A percentile compares a stretch with the other conserved stretches of the same genome.
Evolutionary conservation across 2,113 vertebrate species (phyloP).

Genomic region (Zosterops lateralis): DNA sequence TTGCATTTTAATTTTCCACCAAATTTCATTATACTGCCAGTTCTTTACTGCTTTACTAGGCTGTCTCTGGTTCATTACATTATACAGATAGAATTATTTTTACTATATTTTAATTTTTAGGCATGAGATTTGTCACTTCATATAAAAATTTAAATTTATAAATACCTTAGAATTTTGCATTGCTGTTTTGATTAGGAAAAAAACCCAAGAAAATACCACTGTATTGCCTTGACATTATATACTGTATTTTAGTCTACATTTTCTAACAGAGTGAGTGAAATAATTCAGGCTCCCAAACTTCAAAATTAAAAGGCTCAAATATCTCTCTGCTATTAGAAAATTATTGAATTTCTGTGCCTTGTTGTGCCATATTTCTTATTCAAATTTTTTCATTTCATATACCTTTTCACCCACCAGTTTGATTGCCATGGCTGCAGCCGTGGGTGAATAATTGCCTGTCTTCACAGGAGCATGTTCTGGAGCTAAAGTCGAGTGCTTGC

Average conservation of each 20-base stretch:
- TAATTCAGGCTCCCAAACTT: conserved; percentile 39
- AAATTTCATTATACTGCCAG: background rate
- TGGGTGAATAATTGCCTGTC: conserved; percentile 97
- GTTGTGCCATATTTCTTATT: conserved; percentile 58
- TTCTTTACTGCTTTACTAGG: background rate
- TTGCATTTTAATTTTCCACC: background rate
- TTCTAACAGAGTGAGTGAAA: conserved; percentile 13
- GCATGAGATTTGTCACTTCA: background rate
- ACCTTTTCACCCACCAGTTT: conserved; percentile 79
- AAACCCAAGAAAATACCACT: background rate
- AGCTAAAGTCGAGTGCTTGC: conserved; percentile 92
- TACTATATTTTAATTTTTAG: background rate
- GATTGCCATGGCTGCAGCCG: conserved; percentile 88
- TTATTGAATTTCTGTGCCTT: conserved; percentile 65
- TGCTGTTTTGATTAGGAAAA: background rate
- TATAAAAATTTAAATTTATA: background rate
- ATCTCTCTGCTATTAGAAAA: conserved; percentile 62
- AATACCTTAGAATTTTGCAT: background rate
- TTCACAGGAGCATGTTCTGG: conserved; percentile 87
- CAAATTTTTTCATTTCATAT: conserved; percentile 56
- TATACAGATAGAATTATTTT: background rate
- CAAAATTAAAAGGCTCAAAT: conserved; percentile 59
- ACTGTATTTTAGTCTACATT: background rate
- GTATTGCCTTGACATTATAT: background rate
- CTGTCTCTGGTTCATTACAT: background rate